Conservation (phyloP, 2,888 invertebrate genomes). For the Ganaspis brasiliensis region DNA sequence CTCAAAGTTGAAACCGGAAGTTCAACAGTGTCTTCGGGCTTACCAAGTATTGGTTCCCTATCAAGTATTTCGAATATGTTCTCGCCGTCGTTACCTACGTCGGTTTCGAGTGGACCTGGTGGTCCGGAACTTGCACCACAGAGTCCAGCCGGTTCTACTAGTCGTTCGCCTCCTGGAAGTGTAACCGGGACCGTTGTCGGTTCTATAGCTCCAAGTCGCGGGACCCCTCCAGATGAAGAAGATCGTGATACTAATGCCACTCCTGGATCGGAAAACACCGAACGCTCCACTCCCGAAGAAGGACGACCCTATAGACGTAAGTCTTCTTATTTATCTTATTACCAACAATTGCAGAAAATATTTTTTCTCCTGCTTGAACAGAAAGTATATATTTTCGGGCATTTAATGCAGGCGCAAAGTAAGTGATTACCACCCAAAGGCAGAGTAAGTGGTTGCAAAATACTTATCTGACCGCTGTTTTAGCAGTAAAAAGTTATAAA, state of each 20-base stretch:
- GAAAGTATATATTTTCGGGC: too few relatives aligned
- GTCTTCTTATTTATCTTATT: conserved; percentile 61
- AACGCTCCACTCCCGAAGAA: conserved; percentile 81
- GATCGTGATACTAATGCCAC: conserved; percentile 80
- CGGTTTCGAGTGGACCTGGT: conserved; percentile 69
- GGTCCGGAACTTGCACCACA: conserved; percentile 75
- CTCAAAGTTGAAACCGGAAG: conserved; percentile 77
- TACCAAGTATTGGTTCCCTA: conserved; percentile 76
- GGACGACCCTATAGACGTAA: conserved; percentile 81
- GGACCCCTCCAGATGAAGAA: conserved; percentile 76
- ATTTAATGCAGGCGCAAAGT: too few relatives aligned
- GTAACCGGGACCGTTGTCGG: conserved; percentile 64
- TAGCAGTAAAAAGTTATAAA: too few relatives aligned
- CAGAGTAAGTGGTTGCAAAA: too few relatives aligned
- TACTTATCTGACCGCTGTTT: too few relatives aligned
- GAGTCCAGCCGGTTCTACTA: conserved; percentile 78
- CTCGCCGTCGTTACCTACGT: conserved; percentile 75
- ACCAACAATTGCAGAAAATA: too few relatives aligned
- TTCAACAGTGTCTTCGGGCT: conserved; percentile 72
- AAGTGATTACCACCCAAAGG: too few relatives aligned
- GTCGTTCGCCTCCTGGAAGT: conserved; percentile 75
- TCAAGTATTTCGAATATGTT: conserved; percentile 80
- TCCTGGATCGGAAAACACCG: conserved; percentile 81
- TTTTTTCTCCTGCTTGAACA: too few relatives aligned
- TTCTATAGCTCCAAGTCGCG: conserved; percentile 69